Percentiles rank a stretch among this genome's conserved stretches.
phyloP scores from a whole-genome alignment of 2,797 vertebrate genomes.

The Cossypha polioptera region DNA sequence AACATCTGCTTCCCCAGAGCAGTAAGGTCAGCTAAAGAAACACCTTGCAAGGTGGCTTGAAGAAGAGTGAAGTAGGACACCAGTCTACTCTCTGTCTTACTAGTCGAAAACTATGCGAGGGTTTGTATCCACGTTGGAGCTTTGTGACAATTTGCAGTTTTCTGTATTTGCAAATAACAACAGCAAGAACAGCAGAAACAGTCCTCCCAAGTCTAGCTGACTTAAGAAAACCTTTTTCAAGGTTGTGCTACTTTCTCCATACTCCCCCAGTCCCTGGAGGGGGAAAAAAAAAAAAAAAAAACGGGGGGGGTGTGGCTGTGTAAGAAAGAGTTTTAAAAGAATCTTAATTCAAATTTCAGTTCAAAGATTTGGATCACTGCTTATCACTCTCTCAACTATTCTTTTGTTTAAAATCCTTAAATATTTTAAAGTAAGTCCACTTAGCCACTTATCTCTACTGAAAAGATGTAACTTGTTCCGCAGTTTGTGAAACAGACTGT shows the following conservation, averaged over 20 bases:
- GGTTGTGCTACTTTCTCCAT: background rate
- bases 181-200: background rate
- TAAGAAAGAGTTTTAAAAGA: background rate
- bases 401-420: background rate
- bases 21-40: background rate
- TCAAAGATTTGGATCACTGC: background rate
- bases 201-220: background rate
- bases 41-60: background rate
- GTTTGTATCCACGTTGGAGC: background rate
- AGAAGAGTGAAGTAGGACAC: background rate
- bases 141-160: background rate
- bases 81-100: background rate
- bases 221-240: background rate
- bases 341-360: background rate
- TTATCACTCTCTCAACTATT: background rate
- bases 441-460: background rate
- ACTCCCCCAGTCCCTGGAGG: background rate
- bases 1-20: background rate
- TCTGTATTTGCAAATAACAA: background rate
- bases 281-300: background rate
- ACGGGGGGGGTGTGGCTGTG: fast-evolving
- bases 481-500: background rate
- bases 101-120: background rate
- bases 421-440: background rate
- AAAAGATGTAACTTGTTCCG: background rate